These are phyloP conservation scores for Chrysogorgia sp. DNA, from an alignment of 92 coral and sea anemone genomes.

Conservation along the genomic window DNA sequence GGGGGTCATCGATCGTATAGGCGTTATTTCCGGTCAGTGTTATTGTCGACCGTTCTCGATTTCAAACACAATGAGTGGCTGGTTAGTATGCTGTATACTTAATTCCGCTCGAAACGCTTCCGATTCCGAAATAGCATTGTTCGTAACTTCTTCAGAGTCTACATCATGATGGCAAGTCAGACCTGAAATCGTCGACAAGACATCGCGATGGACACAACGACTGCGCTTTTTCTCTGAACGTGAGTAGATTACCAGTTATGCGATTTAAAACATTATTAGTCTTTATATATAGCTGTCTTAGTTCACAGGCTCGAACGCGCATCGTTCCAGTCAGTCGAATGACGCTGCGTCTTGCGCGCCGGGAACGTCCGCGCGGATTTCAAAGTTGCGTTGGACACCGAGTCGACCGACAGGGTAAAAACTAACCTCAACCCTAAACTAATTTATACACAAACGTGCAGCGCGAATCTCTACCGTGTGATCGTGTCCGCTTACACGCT, in stretches of 20 bases:
- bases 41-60: not conserved
- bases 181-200: too few relatives aligned
- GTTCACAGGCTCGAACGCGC: not conserved
- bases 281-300: not conserved
- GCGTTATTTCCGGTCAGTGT: not conserved
- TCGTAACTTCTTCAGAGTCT: too few relatives aligned
- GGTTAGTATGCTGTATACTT: too few relatives aligned
- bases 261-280: too few relatives aligned
- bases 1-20: not conserved
- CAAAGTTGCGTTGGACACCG: not conserved
- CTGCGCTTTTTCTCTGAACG: not conserved
- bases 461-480: not conserved
- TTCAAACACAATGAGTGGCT: not conserved
- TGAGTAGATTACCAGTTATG: not conserved
- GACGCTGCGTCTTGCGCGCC: not conserved
- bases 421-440: too few relatives aligned
- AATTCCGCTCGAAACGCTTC: constrained; percentile 1
- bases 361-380: not conserved
- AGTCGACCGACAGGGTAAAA: not conserved
- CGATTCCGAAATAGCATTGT: not conserved
- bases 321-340: not conserved
- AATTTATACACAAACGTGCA: not conserved
- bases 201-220: not conserved
- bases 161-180: too few relatives aligned
- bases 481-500: not conserved